Base-by-base conservation (phyloP, 2,797 vertebrate species). In the Alca torda region DNA sequence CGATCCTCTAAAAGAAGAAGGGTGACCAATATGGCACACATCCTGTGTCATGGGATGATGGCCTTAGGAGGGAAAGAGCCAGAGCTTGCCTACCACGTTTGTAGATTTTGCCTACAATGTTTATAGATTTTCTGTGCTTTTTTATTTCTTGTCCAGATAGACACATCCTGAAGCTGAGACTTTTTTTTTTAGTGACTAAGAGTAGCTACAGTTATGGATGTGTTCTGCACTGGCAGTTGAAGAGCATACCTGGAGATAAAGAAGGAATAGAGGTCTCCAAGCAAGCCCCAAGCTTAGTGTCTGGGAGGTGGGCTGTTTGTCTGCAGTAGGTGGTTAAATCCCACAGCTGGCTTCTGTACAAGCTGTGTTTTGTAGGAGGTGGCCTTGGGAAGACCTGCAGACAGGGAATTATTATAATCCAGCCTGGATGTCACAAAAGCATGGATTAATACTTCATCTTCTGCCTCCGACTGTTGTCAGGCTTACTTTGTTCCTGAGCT, bases 391-490 rank as follows among this genome's bases (percentile, higher is more conserved):
- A 93, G 84, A 87, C 89, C 87, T 83, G 68, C 84, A 91, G 83
- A 65, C 64, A 86, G 84, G 68, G 95, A 92, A 92, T 96, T 92
- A 81, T 73, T 89, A 28, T 96, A 96, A 96, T 95, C 87, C 76
- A 94, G 61, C 59, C 30, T 78, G 82, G 87, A 85, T 93, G 89
- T 92, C 72, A 87, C 2, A 5, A 73, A 96, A 94, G 76, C 33
- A n/a, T 61, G 57, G 92, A 96, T 96, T 95, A 96, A 94, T 96
- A 94, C 93, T 96, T 96, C 94, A 96, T 93, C 89, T 85, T 78
- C 82, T 91, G 89, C 61, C 84, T 93, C 64, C 6, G 19, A 81
- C 68, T 91, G 89, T 89, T 89, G 75, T 89, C 89, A 94, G 60
- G 33, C 92, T 85, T 57, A 54, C 92, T 96, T 93, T 92, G 89